Evolutionary conservation across 2,797 vertebrate species (phyloP).

Genomic region (Hipposideros larvatus): DNA sequence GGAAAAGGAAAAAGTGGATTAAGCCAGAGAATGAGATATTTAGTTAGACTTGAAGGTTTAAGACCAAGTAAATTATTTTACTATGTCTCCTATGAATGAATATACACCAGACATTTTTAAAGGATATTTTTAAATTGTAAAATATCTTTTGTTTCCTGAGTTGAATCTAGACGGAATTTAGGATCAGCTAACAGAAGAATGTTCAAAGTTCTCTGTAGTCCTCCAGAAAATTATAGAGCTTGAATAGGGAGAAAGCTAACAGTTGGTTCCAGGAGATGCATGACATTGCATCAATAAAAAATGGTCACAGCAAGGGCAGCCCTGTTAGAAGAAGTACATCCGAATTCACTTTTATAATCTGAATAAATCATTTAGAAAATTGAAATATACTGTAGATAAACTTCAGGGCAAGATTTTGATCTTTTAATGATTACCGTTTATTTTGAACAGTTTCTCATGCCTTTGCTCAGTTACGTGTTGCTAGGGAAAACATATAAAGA

Average conservation of each 20-base stretch:
- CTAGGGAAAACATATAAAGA: not conserved
- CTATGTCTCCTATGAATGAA: not conserved
- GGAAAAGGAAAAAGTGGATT: not conserved
- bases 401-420: not conserved
- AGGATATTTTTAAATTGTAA: not conserved
- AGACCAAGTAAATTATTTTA: slow-evolving; percentile 11
- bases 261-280: not conserved
- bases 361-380: slow-evolving; percentile 41
- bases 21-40: not conserved
- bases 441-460: not conserved
- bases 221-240: not conserved
- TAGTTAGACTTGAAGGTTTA: not conserved
- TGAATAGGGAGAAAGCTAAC: not conserved
- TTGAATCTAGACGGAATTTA: not conserved
- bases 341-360: not conserved
- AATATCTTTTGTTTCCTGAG: not conserved
- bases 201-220: not conserved
- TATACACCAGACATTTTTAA: not conserved
- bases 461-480: not conserved
- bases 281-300: not conserved
- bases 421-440: not conserved
- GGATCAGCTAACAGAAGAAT: not conserved
- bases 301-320: not conserved
- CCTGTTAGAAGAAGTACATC: not conserved
- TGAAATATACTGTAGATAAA: not conserved